Conservation (phyloP, 1,140 invertebrate genomes). For the Ips nitidus region DNA sequence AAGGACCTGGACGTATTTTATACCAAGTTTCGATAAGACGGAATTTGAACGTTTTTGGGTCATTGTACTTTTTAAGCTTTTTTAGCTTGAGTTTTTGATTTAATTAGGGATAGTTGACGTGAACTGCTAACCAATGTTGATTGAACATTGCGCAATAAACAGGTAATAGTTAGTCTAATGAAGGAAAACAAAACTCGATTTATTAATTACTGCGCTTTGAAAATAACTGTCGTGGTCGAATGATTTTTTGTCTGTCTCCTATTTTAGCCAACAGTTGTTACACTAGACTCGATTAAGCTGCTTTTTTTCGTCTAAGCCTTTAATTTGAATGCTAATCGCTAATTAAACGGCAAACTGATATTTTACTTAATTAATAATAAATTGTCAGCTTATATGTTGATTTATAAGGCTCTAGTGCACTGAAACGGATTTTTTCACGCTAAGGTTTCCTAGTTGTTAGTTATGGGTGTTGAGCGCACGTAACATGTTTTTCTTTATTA, state of each 20-base stretch:
- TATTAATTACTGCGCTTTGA: conserved; percentile 5
- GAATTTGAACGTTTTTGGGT: background rate
- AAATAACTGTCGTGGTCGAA: background rate
- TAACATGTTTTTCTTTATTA: background rate
- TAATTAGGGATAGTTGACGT: too few species aligned
- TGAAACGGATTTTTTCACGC: conserved; percentile 13
- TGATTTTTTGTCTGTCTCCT: background rate
- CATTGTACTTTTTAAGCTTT: background rate
- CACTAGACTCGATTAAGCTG: conserved; percentile 4
- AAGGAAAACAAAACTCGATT: too few species aligned
- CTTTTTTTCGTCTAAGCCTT: conserved; percentile 3
- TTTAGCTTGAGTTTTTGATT: too few species aligned
- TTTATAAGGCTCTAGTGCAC: conserved; percentile 11
- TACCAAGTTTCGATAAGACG: background rate
- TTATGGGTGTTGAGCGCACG: conserved; percentile 4
- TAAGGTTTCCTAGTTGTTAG: conserved; percentile 10
- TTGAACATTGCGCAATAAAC: background rate
- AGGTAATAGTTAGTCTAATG: background rate
- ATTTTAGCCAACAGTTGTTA: conserved; percentile 3
- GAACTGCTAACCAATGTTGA: too few species aligned
- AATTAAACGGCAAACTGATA: conserved; percentile 7
- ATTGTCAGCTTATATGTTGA: conserved; percentile 17
- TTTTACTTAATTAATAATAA: conserved; percentile 18
- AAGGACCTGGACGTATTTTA: background rate
- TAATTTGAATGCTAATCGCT: conserved; percentile 11